These are phyloP conservation scores for Nanger granti DNA, from an alignment of 2,113 vertebrate genomes.

Conservation along the genomic window DNA sequence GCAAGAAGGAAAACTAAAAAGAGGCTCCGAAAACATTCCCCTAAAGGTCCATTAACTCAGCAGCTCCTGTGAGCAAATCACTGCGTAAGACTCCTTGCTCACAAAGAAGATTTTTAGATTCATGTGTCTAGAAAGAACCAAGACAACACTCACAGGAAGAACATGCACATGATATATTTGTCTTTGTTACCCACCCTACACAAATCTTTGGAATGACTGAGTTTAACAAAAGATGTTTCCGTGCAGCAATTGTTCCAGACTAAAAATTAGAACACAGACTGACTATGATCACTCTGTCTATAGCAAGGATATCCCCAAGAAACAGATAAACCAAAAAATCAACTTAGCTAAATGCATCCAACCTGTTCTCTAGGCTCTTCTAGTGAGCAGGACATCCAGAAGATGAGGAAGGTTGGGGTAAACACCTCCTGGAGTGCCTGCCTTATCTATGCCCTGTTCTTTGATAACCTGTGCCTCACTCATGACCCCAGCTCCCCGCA, in stretches of 20 bases:
- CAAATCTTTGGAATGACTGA: neutral
- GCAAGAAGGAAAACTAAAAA: neutral
- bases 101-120: neutral
- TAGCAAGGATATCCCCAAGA: neutral
- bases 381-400: neutral
- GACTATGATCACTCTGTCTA: neutral
- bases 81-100: neutral
- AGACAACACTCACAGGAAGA: neutral
- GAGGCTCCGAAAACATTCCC: neutral
- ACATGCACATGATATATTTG: neutral
- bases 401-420: neutral
- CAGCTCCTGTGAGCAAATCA: neutral
- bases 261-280: neutral
- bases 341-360: neutral
- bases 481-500: neutral
- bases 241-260: neutral
- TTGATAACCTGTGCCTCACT: neutral
- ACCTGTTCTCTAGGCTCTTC: neutral
- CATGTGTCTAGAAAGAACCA: neutral
- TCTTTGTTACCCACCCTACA: neutral
- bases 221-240: neutral
- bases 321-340: neutral
- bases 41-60: neutral
- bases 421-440: neutral
- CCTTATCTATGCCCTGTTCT: neutral